Evolutionary conservation across 2,113 vertebrate species (phyloP), one percentile per base, ranked within the genome.

Genomic region (Amazona vittata): DNA sequence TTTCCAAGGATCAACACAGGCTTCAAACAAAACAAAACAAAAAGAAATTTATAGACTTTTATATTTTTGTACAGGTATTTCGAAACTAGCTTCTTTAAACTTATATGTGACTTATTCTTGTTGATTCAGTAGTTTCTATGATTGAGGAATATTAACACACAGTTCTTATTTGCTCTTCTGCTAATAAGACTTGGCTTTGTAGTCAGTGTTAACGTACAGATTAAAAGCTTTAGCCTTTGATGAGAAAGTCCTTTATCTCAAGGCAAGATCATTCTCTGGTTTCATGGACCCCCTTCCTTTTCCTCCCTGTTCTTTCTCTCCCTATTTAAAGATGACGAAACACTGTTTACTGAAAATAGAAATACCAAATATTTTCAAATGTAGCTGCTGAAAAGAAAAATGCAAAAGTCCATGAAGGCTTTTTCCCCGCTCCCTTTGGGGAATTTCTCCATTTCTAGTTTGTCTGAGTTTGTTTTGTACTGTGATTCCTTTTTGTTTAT

Each of bases 1-100:
- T 99, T 99, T 99, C 98, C 98, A 98, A 98, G 98, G 97, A 98
- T 98, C 97, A 97, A 97, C 98, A 98, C 98, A 98, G 98, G 98
- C 98, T 97, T 93, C 98, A 98, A 96, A 98, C 89, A 80, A 97
- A 96, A 97, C 57, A 14, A 96, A 96, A 94, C 35, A 37, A 35
- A 35, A 96, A 94, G 97, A 97, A 98, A 97, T 97, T 98, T 98
- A 98, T 98, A 98, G 98, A 98, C 98, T 98, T 98, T 98, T 99
- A 98, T 99, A 99, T 99, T 99, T 99, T 99, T 99, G 98, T 99
- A 99, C 98, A 98, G 97, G 96, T 98, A 98, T 98, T 98, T 98
- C 97, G n/a, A 97, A 97, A 98, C 97, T 98, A 98, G 98, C 98
- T 98, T 98, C 98, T 98, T 98, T 97, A 97, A 53, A 98, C 98